phyloP scores from a whole-genome alignment of 2,113 vertebrate species.

The Hipposideros armiger region DNA sequence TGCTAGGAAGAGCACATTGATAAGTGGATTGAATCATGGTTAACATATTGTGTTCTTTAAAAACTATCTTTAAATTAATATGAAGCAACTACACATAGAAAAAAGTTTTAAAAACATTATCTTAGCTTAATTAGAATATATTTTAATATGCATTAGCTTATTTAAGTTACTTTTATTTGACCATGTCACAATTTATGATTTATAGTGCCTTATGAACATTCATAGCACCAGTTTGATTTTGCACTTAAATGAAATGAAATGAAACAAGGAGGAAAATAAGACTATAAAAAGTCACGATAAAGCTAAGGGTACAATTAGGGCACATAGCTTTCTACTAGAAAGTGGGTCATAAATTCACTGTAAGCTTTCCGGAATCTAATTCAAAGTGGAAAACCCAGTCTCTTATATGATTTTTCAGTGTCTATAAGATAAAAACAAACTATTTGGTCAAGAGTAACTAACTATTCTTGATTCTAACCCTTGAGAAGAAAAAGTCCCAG shows the following conservation, averaged over 20 bases:
- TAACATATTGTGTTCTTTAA: neutral
- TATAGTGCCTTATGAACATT: neutral
- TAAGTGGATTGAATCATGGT: neutral
- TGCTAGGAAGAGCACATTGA: neutral
- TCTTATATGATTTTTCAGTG: neutral
- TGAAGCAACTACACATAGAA: neutral
- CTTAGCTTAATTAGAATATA: neutral
- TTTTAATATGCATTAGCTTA: neutral
- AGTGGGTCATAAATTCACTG: neutral
- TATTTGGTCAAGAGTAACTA: neutral
- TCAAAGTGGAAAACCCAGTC: neutral
- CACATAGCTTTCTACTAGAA: neutral
- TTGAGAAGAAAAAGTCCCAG: neutral
- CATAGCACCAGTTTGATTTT: neutral
- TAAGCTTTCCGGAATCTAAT: neutral
- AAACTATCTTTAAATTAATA: neutral
- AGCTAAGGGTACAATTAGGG: neutral
- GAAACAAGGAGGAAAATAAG: neutral
- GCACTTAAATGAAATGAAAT: neutral
- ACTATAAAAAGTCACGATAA: neutral
- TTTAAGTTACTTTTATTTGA: conserved; percentile 36
- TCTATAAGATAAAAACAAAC: neutral
- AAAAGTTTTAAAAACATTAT: neutral
- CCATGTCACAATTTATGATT: neutral
- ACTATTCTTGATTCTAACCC: neutral